Evolutionary conservation across 92 coral and sea anemone genomes (phyloP), one percentile per base, ranked within the genome.

Genomic region (Bergia sp.): DNA sequence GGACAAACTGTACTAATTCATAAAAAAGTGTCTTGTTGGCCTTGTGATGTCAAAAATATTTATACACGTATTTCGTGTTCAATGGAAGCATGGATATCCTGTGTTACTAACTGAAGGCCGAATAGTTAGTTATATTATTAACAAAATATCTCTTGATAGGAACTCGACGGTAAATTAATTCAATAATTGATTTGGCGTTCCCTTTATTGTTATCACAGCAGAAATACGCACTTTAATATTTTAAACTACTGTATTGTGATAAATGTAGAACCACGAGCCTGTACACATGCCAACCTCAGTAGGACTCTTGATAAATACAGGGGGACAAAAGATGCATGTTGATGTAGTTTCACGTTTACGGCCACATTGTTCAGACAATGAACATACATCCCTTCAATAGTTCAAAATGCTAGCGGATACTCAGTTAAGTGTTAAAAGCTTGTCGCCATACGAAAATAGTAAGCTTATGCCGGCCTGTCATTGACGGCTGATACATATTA

Each of bases 401-500:
- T 29, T 29, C 29, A 42, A 73, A 73, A 41, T 16, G 45, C 23
- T 76, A 41, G 49, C 21, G 49, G 45, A 41, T 50, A 41, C 53
- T 40, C 29, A 29, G 29, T 29, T 8, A 18, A 40, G 80, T 74
- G 47, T 74, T 38, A 74, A 74, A 72, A 39, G 44, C n/a, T 12
- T 41, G 67, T 75, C 79, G 53, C 50, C 79, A 40, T 76, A 16
- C 80, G 29, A 20, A 16, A 73, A 16, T 3, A 37, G 16, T 12
- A 41, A 76, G 80, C 3, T 41, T 40, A 13, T 39, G 15, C 41
- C 5, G 1, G 8, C 50, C 43, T 74, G 45, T 76, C n/a, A n/a
- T 7, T 79, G 82, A 7, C 37, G 82, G 40, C 82, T 79, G 39
- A 79, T 16, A n/a, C 8, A 45, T 79, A 74, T 39, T 74, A 47